Evolutionary conservation across 2,797 vertebrate species (phyloP).

Genomic region (Melanotaenia pygmaea): DNA sequence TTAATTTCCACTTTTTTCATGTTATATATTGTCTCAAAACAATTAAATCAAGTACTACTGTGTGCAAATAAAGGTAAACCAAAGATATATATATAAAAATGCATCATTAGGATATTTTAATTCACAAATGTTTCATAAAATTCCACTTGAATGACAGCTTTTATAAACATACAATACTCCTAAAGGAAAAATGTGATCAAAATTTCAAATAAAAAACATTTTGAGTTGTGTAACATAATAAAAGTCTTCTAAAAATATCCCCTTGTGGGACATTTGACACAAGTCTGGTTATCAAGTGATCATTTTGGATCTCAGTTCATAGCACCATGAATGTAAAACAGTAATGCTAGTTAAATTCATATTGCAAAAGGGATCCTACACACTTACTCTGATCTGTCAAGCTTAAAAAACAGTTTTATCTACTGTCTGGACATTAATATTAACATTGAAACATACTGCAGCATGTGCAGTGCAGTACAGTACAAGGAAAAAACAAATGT

Average conservation of each 20-base stretch:
- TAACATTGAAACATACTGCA: slow-evolving; percentile 50
- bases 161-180: slow-evolving; percentile 56
- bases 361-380: slow-evolving; percentile 20
- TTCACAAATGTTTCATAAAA: slow-evolving; percentile 67
- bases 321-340: slow-evolving; percentile 56
- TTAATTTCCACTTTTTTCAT: background rate
- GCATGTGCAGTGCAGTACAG: slow-evolving; percentile 57
- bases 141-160: slow-evolving; percentile 58
- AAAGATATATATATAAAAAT: slow-evolving; percentile 54
- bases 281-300: slow-evolving; percentile 17
- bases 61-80: slow-evolving; percentile 15
- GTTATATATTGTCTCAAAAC: background rate
- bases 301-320: slow-evolving; percentile 46
- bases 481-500: slow-evolving; percentile 50
- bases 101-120: slow-evolving; percentile 73
- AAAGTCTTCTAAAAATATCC: slow-evolving; percentile 32
- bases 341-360: slow-evolving; percentile 31
- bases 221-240: slow-evolving; percentile 45
- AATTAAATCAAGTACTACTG: background rate
- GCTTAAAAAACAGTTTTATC: slow-evolving; percentile 41
- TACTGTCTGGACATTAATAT: slow-evolving; percentile 53
- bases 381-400: slow-evolving; percentile 30
- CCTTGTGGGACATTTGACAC: slow-evolving; percentile 7
- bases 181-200: slow-evolving; percentile 35
- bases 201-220: slow-evolving; percentile 32